Base-by-base conservation (phyloP, 2,113 vertebrate genomes). In the Lamprologus callipterus region DNA sequence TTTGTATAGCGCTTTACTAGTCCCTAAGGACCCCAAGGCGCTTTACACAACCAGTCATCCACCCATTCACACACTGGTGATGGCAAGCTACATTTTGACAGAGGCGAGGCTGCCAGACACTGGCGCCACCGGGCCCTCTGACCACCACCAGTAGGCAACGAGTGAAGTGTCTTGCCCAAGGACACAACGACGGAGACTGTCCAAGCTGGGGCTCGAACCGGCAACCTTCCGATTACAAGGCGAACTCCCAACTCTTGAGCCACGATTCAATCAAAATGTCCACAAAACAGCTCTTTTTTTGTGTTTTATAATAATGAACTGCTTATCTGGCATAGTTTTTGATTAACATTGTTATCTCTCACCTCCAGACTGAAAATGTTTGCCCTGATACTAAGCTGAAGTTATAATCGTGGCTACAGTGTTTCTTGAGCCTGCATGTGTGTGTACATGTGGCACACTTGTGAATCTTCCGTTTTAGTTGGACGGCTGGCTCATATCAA, bases 401-500 rank as follows among this genome's bases (percentile, higher is more conserved):
- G 45, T 31, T 78, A 49, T 78, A 31, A 51, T 51, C 2, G 2
- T 33, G 16, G 17, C 70, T n/a, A 51, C 16, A 78, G 26, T 78
- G 45, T 51, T 31, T 45, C 10, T 58, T 45, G 21, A 42, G 16
- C 5, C 33, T 31, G 49, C 12, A 31, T 70, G 23, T 19, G 13
- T 2, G 21, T 26, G 26, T 47, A 57, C 6, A 70, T 51, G 13
- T 85, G 70, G 53, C 63, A 26, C 45, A 19, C 51, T 6, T 10
- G n/a, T 4, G 42, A 75, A 28, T 49, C 6, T 19, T 31, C 73
- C 2, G 6, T 42, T 60, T 87, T 87, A 55, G 40, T 8, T 4
- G 2, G 47, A 55, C 0, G 21, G 35, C 45, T 42, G 45, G 31
- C 54, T 85, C 73, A 87, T 65, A 8, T 88, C 92, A 11, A 91